These are phyloP conservation scores for Sylvilagus floridanus DNA, from an alignment of 2,797 vertebrate species.

Conservation along the genomic window DNA sequence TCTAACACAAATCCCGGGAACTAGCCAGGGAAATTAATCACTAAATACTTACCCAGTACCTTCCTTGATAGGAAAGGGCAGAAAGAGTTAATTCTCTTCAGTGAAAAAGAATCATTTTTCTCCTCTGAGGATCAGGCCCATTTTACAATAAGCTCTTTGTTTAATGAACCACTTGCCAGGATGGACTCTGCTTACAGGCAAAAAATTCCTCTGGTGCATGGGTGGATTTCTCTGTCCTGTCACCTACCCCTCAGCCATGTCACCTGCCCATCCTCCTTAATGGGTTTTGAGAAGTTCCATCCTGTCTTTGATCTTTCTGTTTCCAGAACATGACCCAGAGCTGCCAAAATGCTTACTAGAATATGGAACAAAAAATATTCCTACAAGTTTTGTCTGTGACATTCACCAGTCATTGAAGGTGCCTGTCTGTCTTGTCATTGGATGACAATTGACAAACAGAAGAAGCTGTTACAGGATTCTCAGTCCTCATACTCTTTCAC, in stretches of 20 bases:
- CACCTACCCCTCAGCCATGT: fast-evolving
- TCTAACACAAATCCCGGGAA: neutral
- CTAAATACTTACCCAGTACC: neutral
- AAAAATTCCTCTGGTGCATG: neutral
- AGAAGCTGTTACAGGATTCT: constrained; percentile 4
- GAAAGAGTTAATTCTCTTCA: constrained; percentile 68
- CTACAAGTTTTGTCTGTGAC: constrained; percentile 64
- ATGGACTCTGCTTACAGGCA: constrained; percentile 19
- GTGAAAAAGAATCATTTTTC: constrained; percentile 69
- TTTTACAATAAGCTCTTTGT: constrained; percentile 79
- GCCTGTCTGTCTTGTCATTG: constrained; percentile 17
- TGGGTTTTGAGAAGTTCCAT: neutral
- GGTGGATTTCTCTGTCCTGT: neutral
- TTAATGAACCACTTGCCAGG: constrained; percentile 37
- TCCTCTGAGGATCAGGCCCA: constrained; percentile 58
- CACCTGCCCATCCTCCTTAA: too few species aligned
- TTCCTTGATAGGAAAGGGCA: neutral
- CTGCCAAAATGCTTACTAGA: constrained; percentile 84
- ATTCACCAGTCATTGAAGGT: constrained; percentile 62
- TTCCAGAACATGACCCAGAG: constrained; percentile 79
- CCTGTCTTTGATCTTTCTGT: neutral
- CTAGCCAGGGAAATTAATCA: neutral
- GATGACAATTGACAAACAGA: constrained; percentile 68
- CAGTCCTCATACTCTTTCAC: neutral
- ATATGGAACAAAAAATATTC: constrained; percentile 79